These are phyloP conservation scores for Metaphire vulgaris DNA, from an alignment of 1,140 invertebrate species.

Conservation along the genomic window DNA sequence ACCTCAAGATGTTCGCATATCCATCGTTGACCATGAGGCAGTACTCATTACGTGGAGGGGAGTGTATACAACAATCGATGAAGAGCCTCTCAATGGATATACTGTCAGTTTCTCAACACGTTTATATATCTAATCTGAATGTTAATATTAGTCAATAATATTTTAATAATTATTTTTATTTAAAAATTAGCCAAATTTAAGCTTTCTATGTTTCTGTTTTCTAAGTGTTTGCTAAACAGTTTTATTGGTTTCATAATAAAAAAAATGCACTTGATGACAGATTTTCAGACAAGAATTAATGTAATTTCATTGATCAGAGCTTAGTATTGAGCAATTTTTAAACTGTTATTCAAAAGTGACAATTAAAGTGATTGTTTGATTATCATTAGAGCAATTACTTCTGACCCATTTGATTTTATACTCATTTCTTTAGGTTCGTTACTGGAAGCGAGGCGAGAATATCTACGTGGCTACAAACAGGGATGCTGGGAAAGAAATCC, in stretches of 20 bases:
- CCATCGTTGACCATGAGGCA: slow-evolving; percentile 58
- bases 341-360: no score
- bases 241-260: no score
- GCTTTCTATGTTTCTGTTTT: no score
- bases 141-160: not conserved
- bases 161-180: not conserved
- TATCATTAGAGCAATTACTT: no score
- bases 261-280: no score
- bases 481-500: slow-evolving; percentile 62
- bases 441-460: slow-evolving; percentile 39
- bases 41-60: slow-evolving; percentile 85
- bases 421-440: slow-evolving; percentile 36
- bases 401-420: no score
- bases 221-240: no score
- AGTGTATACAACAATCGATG: slow-evolving; percentile 64
- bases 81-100: slow-evolving; percentile 88
- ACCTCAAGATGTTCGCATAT: slow-evolving; percentile 79
- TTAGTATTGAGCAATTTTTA: no score
- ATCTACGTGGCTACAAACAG: slow-evolving; percentile 39
- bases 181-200: no score
- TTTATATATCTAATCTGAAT: not conserved
- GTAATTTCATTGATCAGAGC: no score
- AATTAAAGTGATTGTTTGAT: no score
- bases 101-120: slow-evolving; percentile 59
- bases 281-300: no score